Conservation (phyloP, 2,113 vertebrate genomes). For the Chaetops frenatus region DNA sequence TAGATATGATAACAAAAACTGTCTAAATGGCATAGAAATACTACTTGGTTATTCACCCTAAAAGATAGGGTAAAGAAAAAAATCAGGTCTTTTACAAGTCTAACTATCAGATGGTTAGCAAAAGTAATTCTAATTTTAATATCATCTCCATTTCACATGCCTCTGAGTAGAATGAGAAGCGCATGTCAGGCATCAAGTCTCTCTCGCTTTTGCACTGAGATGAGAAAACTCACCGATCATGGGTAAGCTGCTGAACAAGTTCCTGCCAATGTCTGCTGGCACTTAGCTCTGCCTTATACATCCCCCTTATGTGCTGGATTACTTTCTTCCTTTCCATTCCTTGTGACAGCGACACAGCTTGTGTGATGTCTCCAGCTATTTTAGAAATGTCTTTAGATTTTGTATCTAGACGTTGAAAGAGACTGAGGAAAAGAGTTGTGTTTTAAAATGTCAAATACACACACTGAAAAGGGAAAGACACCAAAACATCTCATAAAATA, state of each 20-base stretch:
- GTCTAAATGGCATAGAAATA: not conserved
- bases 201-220: not conserved
- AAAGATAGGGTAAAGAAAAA: not conserved
- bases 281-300: slow-evolving; percentile 92
- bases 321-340: slow-evolving; percentile 97
- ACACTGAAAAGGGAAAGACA: not conserved
- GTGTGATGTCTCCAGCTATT: slow-evolving; percentile 94
- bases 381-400: slow-evolving; percentile 97
- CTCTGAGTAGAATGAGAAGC: not conserved
- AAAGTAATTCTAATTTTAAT: not conserved
- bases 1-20: not conserved
- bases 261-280: slow-evolving; percentile 96
- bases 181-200: not conserved
- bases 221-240: slow-evolving; percentile 80
- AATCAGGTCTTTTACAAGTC: not conserved
- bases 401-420: slow-evolving; percentile 90
- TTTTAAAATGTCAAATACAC: not conserved
- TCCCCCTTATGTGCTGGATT: slow-evolving; percentile 92
- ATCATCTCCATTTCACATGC: not conserved
- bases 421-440: slow-evolving; percentile 65
- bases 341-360: slow-evolving; percentile 91
- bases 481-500: not conserved
- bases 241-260: slow-evolving; percentile 91
- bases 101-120: not conserved
- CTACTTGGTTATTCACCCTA: not conserved